A percentile compares a stretch with the other conserved stretches of the same genome.
Conservation (phyloP, 2,113 vertebrate genomes). For the Manacus vitellinus region DNA sequence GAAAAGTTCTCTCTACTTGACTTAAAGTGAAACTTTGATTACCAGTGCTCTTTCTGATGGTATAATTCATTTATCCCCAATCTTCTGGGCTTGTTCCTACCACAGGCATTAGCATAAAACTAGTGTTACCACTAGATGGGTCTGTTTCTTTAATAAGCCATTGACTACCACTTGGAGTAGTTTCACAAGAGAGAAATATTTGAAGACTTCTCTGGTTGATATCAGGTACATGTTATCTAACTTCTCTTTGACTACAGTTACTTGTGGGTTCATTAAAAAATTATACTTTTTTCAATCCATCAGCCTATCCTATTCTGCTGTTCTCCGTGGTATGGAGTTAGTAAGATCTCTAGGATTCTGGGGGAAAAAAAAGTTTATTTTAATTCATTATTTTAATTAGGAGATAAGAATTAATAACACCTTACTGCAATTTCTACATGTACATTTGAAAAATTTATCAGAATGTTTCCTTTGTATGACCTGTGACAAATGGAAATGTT, state of each 20-base stretch:
- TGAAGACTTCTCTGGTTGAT: background rate
- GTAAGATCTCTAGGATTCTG: background rate
- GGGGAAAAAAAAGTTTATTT: background rate
- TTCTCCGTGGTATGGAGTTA: background rate
- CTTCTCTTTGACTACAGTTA: background rate
- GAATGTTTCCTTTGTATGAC: background rate
- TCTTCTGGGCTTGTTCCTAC: background rate
- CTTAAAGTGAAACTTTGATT: background rate
- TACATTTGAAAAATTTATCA: background rate
- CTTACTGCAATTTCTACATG: background rate
- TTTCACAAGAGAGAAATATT: background rate
- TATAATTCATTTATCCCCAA: background rate
- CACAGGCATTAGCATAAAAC: conserved; percentile 17
- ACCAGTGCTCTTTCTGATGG: background rate
- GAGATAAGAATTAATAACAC: background rate
- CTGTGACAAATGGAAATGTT: background rate
- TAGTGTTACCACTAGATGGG: conserved; percentile 48
- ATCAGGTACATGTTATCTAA: background rate
- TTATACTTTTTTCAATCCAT: background rate
- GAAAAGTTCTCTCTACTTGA: background rate
- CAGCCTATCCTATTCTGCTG: background rate
- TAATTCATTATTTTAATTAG: background rate
- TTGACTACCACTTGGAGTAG: background rate
- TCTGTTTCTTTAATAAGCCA: conserved; percentile 55
- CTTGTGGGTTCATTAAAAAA: background rate